Percentiles rank a stretch among this genome's conserved stretches.
Evolutionary conservation across 2,888 invertebrate species (phyloP).

Genomic region (Listrodromus nycthemerus): DNA sequence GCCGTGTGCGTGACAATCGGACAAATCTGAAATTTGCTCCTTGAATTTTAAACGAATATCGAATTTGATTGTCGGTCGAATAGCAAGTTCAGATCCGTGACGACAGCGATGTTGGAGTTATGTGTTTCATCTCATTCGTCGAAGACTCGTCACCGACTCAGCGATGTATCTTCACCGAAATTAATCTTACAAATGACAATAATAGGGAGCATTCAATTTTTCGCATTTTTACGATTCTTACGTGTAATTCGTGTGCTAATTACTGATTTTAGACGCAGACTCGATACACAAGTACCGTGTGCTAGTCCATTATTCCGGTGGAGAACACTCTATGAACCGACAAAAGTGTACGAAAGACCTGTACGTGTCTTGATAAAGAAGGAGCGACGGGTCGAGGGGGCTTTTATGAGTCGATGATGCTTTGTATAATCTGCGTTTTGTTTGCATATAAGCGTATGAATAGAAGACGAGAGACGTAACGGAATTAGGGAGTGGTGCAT

Average conservation of each 20-base stretch:
- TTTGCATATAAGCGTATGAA: neutral
- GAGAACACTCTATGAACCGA: constrained; percentile 29
- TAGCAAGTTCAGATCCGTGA: constrained; percentile 13
- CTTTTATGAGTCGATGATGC: neutral
- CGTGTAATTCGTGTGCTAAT: constrained; percentile 10
- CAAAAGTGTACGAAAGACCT: constrained; percentile 23
- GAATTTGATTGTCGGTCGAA: constrained; percentile 11
- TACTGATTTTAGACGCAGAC: constrained; percentile 37
- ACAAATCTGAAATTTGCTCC: neutral
- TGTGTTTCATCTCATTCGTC: neutral
- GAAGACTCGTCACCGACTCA: neutral
- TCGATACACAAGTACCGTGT: constrained; percentile 1
- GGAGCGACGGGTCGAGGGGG: no score
- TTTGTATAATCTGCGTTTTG: neutral
- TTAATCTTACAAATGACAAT: neutral
- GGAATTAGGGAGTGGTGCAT: constrained; percentile 5
- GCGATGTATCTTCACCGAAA: neutral
- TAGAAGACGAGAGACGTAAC: neutral
- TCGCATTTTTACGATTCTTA: neutral
- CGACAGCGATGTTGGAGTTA: neutral
- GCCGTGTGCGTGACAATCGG: constrained; percentile 15
- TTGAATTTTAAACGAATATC: neutral
- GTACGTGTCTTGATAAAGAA: constrained; percentile 5
- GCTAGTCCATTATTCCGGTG: neutral
- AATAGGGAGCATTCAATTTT: neutral